A percentile compares a stretch with the other conserved stretches of the same genome.
Evolutionary conservation across 2,888 invertebrate species (phyloP).

Genomic region (Eretmocerus hayati): DNA sequence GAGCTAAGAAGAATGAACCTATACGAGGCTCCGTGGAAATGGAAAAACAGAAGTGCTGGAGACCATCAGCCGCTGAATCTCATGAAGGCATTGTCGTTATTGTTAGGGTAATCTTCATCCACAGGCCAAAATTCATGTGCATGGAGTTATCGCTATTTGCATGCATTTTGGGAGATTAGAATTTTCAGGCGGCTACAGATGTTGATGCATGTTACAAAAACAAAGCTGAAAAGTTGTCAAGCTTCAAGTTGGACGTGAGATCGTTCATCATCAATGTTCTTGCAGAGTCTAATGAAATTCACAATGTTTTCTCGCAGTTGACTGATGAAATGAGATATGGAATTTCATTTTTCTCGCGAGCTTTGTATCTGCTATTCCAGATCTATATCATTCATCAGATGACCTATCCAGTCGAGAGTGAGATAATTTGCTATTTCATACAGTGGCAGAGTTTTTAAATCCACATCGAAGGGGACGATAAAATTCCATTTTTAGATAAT

Average conservation of each 20-base stretch:
- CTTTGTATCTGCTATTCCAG: conserved; percentile 6
- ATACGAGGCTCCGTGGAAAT: not conserved
- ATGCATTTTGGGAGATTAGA: not conserved
- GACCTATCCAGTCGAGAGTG: conserved; percentile 9
- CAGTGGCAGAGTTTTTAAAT: conserved; percentile 4
- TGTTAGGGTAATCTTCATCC: not conserved
- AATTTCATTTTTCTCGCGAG: not conserved
- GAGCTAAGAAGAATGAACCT: not conserved
- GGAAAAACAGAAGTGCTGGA: not conserved
- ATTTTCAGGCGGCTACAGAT: not conserved
- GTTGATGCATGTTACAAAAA: not conserved
- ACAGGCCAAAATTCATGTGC: too few relatives aligned
- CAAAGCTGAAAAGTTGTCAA: not conserved
- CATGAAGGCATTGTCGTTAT: not conserved
- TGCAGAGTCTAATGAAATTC: too few relatives aligned
- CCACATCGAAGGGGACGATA: not conserved
- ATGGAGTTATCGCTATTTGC: not conserved
- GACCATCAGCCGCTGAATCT: not conserved
- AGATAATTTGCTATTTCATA: conserved; percentile 7
- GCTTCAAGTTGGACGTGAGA: not conserved
- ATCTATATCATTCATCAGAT: conserved; percentile 5
- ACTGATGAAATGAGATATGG: conserved; percentile 2
- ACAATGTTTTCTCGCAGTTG: not conserved
- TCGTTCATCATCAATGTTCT: not conserved
- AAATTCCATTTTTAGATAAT: conserved; percentile 7